Percentiles rank a stretch among this genome's conserved stretches.
These are phyloP conservation scores for Lates japonicus DNA, from an alignment of 2,797 vertebrate genomes.

Conservation along the genomic window DNA sequence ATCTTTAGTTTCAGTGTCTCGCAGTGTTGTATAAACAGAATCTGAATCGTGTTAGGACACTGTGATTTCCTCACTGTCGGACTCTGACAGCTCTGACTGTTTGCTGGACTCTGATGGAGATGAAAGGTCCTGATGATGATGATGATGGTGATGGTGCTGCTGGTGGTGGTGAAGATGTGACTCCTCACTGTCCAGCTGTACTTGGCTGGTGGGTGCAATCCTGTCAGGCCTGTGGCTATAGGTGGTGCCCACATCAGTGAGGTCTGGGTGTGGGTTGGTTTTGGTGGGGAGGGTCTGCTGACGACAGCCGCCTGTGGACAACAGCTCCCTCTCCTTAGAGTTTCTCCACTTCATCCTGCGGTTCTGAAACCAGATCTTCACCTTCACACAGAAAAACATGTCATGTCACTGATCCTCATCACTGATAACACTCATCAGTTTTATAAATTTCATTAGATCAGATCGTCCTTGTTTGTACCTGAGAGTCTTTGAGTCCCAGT, in stretches of 20 bases:
- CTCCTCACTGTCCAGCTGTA: conserved; percentile 74
- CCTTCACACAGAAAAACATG: conserved; percentile 79
- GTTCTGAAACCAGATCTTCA: conserved; percentile 99
- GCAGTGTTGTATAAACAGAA: too few species aligned
- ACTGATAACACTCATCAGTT: neutral
- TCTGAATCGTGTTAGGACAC: conserved; percentile 79
- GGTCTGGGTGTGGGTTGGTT: conserved; percentile 96
- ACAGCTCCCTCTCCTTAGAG: conserved; percentile 96
- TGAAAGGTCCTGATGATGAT: conserved; percentile 62
- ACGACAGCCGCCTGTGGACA: conserved; percentile 95
- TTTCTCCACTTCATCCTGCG: conserved; percentile 99
- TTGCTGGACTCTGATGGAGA: conserved; percentile 90
- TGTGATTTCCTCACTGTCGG: conserved; percentile 93
- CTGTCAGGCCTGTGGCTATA: conserved; percentile 80
- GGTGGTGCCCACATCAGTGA: conserved; percentile 93
- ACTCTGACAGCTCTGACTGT: conserved; percentile 92
- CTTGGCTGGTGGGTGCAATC: conserved; percentile 43
- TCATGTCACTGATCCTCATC: neutral
- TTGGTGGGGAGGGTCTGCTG: conserved; percentile 98
- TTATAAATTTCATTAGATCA: neutral
- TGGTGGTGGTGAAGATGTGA: conserved; percentile 79
- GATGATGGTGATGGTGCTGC: conserved; percentile 41
- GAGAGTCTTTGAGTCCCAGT: conserved; percentile 96
- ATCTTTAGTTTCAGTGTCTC: too few species aligned
- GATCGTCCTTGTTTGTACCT: conserved; percentile 83